Conservation (phyloP, 2,797 vertebrate genomes). For the Sandelia bainsii region DNA sequence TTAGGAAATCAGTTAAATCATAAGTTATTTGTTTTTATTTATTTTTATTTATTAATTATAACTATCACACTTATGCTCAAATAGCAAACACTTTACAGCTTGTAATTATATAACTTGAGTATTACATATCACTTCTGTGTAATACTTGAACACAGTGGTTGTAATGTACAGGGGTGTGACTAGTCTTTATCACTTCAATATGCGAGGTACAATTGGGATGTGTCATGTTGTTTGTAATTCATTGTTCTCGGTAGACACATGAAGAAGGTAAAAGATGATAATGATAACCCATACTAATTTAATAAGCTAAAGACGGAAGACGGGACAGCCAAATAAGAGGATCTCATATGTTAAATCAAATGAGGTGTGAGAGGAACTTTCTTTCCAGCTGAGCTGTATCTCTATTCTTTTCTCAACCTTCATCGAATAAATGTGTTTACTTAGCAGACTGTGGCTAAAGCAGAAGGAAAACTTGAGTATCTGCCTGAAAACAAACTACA, state of each 20-base stretch:
- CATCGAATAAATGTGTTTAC: slow-evolving; percentile 32
- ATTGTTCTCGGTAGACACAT: slow-evolving; percentile 14
- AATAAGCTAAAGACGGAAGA: not conserved
- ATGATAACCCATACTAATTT: slow-evolving; percentile 7
- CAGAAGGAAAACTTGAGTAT: slow-evolving; percentile 17
- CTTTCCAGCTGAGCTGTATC: slow-evolving; percentile 5
- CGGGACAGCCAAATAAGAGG: not conserved
- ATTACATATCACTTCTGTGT: not conserved
- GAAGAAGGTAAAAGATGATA: not conserved
- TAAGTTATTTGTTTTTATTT: slow-evolving; percentile 37
- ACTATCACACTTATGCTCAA: slow-evolving; percentile 37
- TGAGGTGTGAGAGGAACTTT: slow-evolving; percentile 36
- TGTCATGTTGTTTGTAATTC: slow-evolving; percentile 17
- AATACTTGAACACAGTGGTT: not conserved
- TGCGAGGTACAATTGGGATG: slow-evolving; percentile 18
- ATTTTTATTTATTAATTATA: too few species aligned
- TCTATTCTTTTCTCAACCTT: slow-evolving; percentile 11
- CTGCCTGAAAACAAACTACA: slow-evolving; percentile 5
- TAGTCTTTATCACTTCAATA: slow-evolving; percentile 6
- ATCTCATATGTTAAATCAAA: slow-evolving; percentile 42
- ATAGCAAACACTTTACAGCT: slow-evolving; percentile 35
- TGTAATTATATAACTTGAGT: slow-evolving; percentile 13
- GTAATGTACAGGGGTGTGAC: slow-evolving; percentile 10
- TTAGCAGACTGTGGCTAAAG: slow-evolving; percentile 18
- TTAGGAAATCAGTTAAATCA: slow-evolving; percentile 24